Percentiles rank a stretch among this genome's conserved stretches.
Conservation (phyloP, 30 jellyfish, hydroid and myxozoan genomes). For the Chrysaora quinquecirrha region DNA sequence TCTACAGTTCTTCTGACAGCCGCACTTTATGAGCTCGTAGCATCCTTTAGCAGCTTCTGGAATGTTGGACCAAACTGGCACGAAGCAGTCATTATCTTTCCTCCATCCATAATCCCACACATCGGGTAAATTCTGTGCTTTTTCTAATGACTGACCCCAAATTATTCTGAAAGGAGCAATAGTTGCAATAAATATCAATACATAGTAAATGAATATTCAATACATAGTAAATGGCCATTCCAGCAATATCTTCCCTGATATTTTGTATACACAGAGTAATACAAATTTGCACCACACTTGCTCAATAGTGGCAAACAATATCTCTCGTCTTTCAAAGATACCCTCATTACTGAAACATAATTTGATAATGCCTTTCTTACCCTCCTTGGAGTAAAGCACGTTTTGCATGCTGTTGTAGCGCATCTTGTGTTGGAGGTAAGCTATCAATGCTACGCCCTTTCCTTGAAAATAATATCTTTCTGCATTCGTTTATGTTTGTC, state of each 20-base stretch:
- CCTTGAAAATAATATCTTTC: slow-evolving; percentile 38
- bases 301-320: too few relatives aligned
- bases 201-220: background rate
- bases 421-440: slow-evolving; percentile 52
- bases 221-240: too few relatives aligned
- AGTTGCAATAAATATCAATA: background rate
- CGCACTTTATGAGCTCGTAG: slow-evolving; percentile 50
- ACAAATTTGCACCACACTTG: too few relatives aligned
- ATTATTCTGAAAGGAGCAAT: background rate
- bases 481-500: slow-evolving; percentile 16
- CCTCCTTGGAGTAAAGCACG: slow-evolving; percentile 47
- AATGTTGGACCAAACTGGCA: slow-evolving; percentile 27
- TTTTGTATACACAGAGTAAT: too few relatives aligned
- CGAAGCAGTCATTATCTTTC: background rate
- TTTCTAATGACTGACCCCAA: slow-evolving; percentile 11
- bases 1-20: slow-evolving; percentile 36
- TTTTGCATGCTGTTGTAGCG: slow-evolving; percentile 33
- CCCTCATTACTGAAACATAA: too few relatives aligned
- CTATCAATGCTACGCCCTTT: slow-evolving; percentile 49
- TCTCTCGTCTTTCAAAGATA: too few relatives aligned
- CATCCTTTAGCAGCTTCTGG: slow-evolving; percentile 59
- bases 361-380: slow-evolving; percentile 3
- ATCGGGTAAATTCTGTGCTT: background rate
- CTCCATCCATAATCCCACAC: slow-evolving; percentile 4
- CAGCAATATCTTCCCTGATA: too few relatives aligned